phyloP scores from a whole-genome alignment of 2,797 vertebrate species.

The Valencia hispanica region DNA sequence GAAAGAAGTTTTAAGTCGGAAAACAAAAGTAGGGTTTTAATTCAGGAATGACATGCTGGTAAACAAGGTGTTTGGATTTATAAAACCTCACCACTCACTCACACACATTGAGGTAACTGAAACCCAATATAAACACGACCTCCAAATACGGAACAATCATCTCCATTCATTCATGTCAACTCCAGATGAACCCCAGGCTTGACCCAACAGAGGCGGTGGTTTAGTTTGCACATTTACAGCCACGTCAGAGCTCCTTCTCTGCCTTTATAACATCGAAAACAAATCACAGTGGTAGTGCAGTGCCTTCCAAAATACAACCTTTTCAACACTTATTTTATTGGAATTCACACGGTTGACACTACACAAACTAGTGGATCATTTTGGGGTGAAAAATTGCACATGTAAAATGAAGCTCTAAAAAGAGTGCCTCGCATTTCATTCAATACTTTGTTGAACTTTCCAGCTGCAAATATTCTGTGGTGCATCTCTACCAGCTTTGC shows the following conservation, averaged over 20 bases:
- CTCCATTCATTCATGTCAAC: slow-evolving; percentile 48
- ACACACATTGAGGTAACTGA: slow-evolving; percentile 1
- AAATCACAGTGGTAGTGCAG: background rate
- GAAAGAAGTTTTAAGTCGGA: slow-evolving; percentile 4
- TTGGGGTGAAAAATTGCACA: background rate
- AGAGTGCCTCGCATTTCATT: background rate
- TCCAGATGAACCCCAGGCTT: slow-evolving; percentile 34
- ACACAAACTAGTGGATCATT: background rate
- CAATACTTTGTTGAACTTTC: background rate
- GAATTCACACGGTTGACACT: background rate
- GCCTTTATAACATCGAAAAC: background rate
- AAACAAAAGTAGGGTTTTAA: slow-evolving; percentile 5
- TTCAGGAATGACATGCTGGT: background rate
- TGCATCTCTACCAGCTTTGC: background rate
- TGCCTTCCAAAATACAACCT: background rate
- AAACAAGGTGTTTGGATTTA: slow-evolving; percentile 17
- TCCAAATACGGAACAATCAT: slow-evolving; percentile 40
- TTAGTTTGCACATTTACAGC: slow-evolving; percentile 21
- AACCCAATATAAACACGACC: slow-evolving; percentile 36
- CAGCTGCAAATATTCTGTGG: background rate
- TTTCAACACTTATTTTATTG: background rate
- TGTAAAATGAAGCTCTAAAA: background rate
- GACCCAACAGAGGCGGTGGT: slow-evolving; percentile 31
- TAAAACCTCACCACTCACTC: slow-evolving; percentile 9
- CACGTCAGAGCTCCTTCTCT: slow-evolving; percentile 3